These are phyloP conservation scores for Hypselothyrea guttata DNA, from an alignment of 2,888 invertebrate species.

Conservation along the genomic window DNA sequence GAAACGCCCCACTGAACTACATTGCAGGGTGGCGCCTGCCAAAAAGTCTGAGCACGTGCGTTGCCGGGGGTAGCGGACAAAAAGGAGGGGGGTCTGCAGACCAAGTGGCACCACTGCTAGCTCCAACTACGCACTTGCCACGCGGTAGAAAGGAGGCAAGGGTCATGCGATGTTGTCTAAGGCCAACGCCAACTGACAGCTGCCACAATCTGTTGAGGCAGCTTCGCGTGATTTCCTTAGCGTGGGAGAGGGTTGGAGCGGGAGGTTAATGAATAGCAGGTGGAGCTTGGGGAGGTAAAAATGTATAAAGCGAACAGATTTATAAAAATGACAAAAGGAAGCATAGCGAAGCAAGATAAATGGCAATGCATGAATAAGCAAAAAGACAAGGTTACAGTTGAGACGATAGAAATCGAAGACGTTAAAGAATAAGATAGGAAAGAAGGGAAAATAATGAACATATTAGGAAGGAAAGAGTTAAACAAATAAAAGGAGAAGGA, in stretches of 20 bases:
- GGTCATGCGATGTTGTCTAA: not conserved
- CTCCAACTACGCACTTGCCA: constrained; percentile 48
- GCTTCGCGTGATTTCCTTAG: constrained; percentile 23
- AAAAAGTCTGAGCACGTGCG: constrained; percentile 65
- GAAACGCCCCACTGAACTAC: constrained; percentile 72
- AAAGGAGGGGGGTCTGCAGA: constrained; percentile 17
- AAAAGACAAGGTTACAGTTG: too few species aligned
- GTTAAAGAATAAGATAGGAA: not conserved
- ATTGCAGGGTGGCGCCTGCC: constrained; percentile 56
- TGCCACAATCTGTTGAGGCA: constrained; percentile 48
- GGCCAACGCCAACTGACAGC: constrained; percentile 42
- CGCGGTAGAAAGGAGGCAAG: not conserved
- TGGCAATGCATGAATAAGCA: too few species aligned
- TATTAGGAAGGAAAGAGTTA: not conserved
- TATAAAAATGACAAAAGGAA: too few species aligned
- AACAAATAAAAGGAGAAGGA: not conserved
- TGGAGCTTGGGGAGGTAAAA: not conserved
- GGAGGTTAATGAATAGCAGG: too few species aligned
- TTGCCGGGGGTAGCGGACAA: constrained; percentile 3
- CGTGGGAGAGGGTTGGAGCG: not conserved
- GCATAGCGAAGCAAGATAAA: too few species aligned
- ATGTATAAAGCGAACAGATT: not conserved
- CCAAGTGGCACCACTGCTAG: constrained; percentile 54
- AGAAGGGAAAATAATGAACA: not conserved
- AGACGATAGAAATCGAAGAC: too few species aligned